Evolutionary conservation across 2,797 vertebrate genomes (phyloP), one percentile per base, ranked within the genome.

Genomic region (Catostomus latipinnis): DNA sequence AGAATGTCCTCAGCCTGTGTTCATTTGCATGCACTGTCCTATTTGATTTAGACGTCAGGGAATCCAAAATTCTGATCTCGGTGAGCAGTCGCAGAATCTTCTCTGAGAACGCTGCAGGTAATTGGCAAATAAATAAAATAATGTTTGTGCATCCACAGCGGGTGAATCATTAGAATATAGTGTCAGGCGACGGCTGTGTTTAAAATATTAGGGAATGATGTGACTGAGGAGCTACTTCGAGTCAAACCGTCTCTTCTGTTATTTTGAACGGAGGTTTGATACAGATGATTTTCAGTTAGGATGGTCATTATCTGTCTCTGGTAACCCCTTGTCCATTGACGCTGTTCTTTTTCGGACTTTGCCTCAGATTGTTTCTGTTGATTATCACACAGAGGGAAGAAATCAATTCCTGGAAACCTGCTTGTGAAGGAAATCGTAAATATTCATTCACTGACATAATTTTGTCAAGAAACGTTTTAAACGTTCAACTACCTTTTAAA

Each of bases 271-370:
- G 9, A 18, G 53, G 9, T 57, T 52, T 62, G 8, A 7, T 43
- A 3, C 18, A 69, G 12, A 13, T 61, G 2, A 11, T 78, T 10
- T 52, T 58, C 0, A 12, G 14, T 52, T n/a, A 6, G 52, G 10
- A 1, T 50, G 8, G 6, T 50, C 60, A 50, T 22, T 22, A 22
- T 52, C 45, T 49, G 45, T 8, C 56, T 61, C 8, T 7, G n/a
- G 22, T 7, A 60, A 49, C 6, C 62, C n/a, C 52, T 76, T 75
- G 46, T 63, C 48, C 34, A 5, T 56, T 75, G 11, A 66, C 43
- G 14, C 7, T 6, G 16, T 53, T 22, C 10, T 58, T 8, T 48
- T 45, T 43, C 65, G 61, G 73, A 75, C 73, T 75, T 75, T 75
- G 61, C 13, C 50, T 75, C 61, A 8, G 54, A 52, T 49, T 50